Evolutionary conservation across 2,888 invertebrate species (phyloP).

Genomic region (Xanthia icteritia): DNA sequence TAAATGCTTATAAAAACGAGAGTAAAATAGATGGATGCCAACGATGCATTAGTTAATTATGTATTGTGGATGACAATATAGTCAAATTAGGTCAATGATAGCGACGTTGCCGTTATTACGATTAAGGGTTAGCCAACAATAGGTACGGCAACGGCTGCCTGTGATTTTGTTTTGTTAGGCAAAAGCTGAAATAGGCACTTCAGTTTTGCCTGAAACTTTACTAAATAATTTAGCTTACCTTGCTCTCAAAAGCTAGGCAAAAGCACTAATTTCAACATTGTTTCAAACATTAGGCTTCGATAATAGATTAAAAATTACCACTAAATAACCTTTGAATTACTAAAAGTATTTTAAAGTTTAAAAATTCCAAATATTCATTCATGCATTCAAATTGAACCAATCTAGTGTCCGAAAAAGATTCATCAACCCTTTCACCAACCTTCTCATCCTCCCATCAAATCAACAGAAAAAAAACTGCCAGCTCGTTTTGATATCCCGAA

Average conservation of each 20-base stretch:
- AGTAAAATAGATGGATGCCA: not conserved
- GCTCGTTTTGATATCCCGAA: conserved; percentile 8
- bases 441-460: not conserved
- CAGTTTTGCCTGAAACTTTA: conserved; percentile 16
- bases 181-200: conserved; percentile 19
- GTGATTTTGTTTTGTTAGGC: conserved; percentile 17
- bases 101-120: conserved; percentile 23
- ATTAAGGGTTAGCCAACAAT: conserved; percentile 33
- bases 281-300: no score
- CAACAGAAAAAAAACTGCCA: not conserved
- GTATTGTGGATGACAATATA: conserved; percentile 6
- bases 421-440: not conserved
- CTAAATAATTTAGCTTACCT: conserved; percentile 2
- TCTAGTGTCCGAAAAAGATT: not conserved
- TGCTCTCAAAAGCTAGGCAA: conserved; percentile 7
- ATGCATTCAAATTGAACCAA: conserved; percentile 1
- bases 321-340: not conserved
- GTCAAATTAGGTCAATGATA: conserved; percentile 25
- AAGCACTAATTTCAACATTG: not conserved
- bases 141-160: conserved; percentile 2
- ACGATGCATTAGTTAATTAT: not conserved
- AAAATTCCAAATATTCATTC: not conserved
- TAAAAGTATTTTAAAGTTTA: not conserved
- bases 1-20: not conserved
- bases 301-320: not conserved